Conservation (phyloP, 1,140 invertebrate genomes). For the Elymnias hypermnestra region DNA sequence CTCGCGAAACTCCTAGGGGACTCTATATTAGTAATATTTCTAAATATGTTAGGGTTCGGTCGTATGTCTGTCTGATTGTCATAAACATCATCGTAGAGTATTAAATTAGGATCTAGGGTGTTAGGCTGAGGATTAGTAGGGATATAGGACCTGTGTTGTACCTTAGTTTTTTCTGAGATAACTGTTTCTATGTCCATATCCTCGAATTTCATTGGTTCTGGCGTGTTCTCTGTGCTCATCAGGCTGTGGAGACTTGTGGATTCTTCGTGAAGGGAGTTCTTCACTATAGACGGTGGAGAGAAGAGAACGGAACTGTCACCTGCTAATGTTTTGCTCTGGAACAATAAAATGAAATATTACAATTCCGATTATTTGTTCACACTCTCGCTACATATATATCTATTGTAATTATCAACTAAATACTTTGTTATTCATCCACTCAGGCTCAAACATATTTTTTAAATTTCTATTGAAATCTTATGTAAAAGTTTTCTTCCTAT, state of each 20-base stretch:
- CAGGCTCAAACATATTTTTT: too few species aligned
- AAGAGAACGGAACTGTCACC: slow-evolving; percentile 88
- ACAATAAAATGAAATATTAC: slow-evolving; percentile 45
- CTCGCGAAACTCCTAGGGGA: slow-evolving; percentile 59
- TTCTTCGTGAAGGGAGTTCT: slow-evolving; percentile 77
- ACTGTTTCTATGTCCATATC: slow-evolving; percentile 55
- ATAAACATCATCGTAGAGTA: slow-evolving; percentile 28
- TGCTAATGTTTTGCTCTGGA: slow-evolving; percentile 89
- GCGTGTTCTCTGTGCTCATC: slow-evolving; percentile 65
- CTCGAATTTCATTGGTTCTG: slow-evolving; percentile 48
- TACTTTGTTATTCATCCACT: too few species aligned
- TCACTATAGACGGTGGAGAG: slow-evolving; percentile 89
- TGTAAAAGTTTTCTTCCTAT: too few species aligned
- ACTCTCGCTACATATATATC: too few species aligned
- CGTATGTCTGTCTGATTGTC: slow-evolving; percentile 23
- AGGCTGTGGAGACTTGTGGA: slow-evolving; percentile 70
- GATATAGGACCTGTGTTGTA: slow-evolving; percentile 73
- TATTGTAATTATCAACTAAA: too few species aligned
- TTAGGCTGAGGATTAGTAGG: slow-evolving; percentile 64
- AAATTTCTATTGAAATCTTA: too few species aligned
- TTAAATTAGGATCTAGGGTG: slow-evolving; percentile 33
- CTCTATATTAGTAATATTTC: slow-evolving; percentile 57
- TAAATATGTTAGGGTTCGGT: slow-evolving; percentile 39
- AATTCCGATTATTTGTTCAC: too few species aligned
- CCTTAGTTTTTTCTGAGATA: slow-evolving; percentile 66